Base-by-base conservation (phyloP, 2,113 vertebrate species). In the Oryzias woworae region DNA sequence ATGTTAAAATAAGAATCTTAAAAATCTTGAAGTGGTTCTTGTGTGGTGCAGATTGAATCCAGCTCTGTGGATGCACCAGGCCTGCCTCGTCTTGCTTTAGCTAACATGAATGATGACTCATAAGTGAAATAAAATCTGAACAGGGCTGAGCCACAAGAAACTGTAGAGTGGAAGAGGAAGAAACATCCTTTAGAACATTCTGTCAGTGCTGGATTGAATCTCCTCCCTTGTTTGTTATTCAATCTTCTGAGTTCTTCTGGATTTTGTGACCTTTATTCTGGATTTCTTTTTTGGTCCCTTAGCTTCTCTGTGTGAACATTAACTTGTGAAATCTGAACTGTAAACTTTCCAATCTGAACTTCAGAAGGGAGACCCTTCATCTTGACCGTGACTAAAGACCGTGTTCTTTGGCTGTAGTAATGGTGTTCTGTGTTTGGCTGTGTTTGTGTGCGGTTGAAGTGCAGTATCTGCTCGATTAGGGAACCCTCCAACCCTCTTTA, bases 401-500 rank as follows among this genome's bases (percentile, higher is more conserved):
- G 36, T 12, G 36, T 12, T 36, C 31, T 1, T 22, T 64, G 57
- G 59, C 71, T 67, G 63, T 18, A 51, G 54, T 53, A 28, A 45
- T 45, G 53, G 28, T 52, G 60, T 5, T 15, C n/a, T 44, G 23
- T 56, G 13, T 43, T 5, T 26, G 23, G 41, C 7, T 28, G 22
- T 62, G 53, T 54, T 49, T 59, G 60, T 60, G 26, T 26, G 26
- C 26, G 26, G 26, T 22, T 70, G 49, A 58, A 62, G 64, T 64
- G 60, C n/a, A 53, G 65, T 80, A 85, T 85, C 80, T 28, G 67
- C 4, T 54, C 48, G 77, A 85, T 85, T 83, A 77, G 55, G 59
- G 73, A 71, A 76, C 66, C 82, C 80, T 78, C 77, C 83, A 78
- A 68, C 89, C 88, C 88, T 88, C 86, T 93, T 79, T 55, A 81